Conservation (phyloP, 2,797 vertebrate species). For the Choloepus didactylus region DNA sequence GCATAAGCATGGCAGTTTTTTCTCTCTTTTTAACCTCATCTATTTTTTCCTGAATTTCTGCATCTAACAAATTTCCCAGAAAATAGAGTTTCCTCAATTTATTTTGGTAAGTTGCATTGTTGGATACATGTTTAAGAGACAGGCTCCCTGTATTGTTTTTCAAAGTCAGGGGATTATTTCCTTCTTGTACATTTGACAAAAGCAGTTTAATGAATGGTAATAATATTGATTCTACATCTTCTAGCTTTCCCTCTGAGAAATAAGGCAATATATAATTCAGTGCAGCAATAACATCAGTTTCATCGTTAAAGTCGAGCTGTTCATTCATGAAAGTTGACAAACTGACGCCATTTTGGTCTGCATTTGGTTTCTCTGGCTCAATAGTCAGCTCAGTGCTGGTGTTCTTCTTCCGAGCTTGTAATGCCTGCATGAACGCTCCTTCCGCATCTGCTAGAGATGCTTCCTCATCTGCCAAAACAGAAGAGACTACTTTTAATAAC, state of each 20-base stretch:
- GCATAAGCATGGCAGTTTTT: background rate
- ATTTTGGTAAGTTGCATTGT: background rate
- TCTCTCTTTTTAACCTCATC: slow-evolving; percentile 11
- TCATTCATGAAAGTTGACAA: background rate
- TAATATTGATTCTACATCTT: too few relatives aligned
- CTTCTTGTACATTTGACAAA: too few relatives aligned
- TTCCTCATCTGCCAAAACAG: slow-evolving; percentile 55
- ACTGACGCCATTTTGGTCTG: background rate
- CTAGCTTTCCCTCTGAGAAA: slow-evolving; percentile 44
- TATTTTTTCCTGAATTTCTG: slow-evolving; percentile 49
- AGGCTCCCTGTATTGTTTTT: too few relatives aligned
- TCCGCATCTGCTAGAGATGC: background rate
- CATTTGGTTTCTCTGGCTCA: background rate
- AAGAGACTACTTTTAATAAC: background rate
- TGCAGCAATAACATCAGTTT: too few relatives aligned
- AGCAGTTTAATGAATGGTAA: too few relatives aligned
- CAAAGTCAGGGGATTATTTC: too few relatives aligned
- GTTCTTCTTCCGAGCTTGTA: background rate
- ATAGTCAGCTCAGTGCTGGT: background rate
- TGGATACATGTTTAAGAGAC: background rate
- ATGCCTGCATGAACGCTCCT: background rate
- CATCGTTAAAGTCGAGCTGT: background rate
- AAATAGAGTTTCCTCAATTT: slow-evolving; percentile 63
- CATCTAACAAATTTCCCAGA: background rate
- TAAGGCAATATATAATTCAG: too few relatives aligned